These are phyloP conservation scores for Drosophila pruinosa DNA, from an alignment of 1,140 invertebrate species.

Conservation along the genomic window DNA sequence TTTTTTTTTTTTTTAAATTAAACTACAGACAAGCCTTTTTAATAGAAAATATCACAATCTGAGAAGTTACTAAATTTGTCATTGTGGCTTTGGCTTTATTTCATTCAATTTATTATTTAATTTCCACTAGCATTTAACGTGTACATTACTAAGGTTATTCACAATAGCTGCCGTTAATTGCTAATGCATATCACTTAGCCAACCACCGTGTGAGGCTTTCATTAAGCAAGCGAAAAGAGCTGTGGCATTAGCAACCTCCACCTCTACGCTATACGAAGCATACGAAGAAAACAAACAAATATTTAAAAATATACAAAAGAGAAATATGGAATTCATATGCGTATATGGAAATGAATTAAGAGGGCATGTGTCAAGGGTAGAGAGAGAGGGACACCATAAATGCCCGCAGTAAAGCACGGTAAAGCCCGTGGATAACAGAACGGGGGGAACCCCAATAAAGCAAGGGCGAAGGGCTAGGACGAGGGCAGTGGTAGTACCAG, in stretches of 20 bases:
- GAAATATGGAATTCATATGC: constrained; percentile 72
- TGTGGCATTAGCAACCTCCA: neutral
- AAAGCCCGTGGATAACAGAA: neutral
- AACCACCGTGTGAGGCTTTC: neutral
- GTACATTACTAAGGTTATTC: neutral
- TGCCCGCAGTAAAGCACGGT: constrained; percentile 36
- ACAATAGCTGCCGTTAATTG: neutral
- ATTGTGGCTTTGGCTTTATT: no score
- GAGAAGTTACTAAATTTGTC: no score
- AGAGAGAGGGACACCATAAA: neutral
- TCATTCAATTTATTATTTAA: no score
- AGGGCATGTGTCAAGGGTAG: neutral
- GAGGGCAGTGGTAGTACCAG: constrained; percentile 24
- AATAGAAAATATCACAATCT: no score
- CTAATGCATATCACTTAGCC: neutral
- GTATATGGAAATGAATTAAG: constrained; percentile 76
- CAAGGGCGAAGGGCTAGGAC: neutral
- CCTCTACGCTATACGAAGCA: neutral
- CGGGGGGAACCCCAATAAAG: constrained; percentile 25
- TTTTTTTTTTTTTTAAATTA: no score
- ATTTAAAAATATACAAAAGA: constrained; percentile 41
- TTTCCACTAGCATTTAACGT: neutral
- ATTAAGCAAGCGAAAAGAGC: neutral
- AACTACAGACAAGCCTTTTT: no score
- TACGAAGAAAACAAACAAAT: constrained; percentile 29